Base-by-base conservation (phyloP, 2,797 vertebrate species). In the Serranus cabrilla region DNA sequence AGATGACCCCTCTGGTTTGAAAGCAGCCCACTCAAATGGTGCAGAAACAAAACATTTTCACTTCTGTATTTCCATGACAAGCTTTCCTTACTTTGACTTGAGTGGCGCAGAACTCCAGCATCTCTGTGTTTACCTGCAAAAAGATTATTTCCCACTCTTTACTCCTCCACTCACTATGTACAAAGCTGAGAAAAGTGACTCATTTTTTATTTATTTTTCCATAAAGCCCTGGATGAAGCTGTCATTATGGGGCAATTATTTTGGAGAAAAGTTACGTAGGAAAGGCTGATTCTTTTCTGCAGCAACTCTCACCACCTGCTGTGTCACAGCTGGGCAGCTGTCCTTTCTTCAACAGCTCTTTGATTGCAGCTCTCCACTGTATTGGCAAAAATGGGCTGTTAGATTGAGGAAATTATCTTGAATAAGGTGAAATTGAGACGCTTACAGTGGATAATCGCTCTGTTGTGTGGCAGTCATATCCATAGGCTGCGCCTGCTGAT, bases 241-340 rank as follows among this genome's bases (percentile, higher is more conserved):
- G 83, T 83, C 75, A 86, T 91, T 87, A 86, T 23, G 46, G 65
- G 61, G 67, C 79, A 85, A 87, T 92, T 78, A 86, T 87, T 79
- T 59, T 71, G 40, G 43, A 81, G 74, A 64, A 82, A 89, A 67
- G 69, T 76, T 78, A 5, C n/a, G 56, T 40, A 45, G 47, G 50
- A 86, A 78, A 81, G 56, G 46, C 49, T 63, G 57, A 84, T 80
- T 82, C 55, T 72, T 34, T 75, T 75, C 11, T 65, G 40, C 42
- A 59, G 82, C 57, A 59, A 14, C 72, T 67, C 70, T 50, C 56
- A 67, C 74, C 66, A 75, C 81, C 86, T 57, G 78, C 78, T 50
- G 67, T 27, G 54, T 55, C 90, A 57, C 87, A 90, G 87, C 84
- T 82, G 83, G 87, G 45, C 27, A 8, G 59, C 76, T 40, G 61